phyloP scores from a whole-genome alignment of 37 sponge, comb jelly and placozoan genomes.

The Hexactinellida sp. region DNA sequence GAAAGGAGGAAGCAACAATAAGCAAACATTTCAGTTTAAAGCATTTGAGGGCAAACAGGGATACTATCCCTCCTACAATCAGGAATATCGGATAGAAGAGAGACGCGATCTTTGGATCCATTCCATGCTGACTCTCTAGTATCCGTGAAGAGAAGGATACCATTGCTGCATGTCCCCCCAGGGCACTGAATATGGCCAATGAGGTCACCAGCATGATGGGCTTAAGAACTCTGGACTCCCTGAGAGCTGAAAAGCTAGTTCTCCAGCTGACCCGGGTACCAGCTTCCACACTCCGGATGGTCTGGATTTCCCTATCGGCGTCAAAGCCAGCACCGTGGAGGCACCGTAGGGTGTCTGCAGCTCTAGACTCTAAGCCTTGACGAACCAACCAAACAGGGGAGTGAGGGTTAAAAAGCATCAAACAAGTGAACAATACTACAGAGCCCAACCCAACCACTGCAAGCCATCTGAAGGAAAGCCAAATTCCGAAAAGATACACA shows the following conservation, averaged over 20 bases:
- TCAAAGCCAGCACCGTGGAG: not conserved
- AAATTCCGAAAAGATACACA: not conserved
- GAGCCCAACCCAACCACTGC: not conserved
- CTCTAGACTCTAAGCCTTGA: not conserved
- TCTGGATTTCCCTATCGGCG: not conserved
- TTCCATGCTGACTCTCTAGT: not conserved
- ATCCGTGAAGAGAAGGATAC: not conserved
- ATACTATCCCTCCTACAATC: not conserved
- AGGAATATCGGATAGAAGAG: not conserved
- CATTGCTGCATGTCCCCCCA: not conserved
- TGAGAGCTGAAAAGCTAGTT: not conserved
- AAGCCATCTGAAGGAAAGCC: not conserved
- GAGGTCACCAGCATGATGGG: not conserved
- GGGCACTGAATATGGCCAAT: not conserved
- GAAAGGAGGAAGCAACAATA: not conserved
- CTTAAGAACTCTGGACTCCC: not conserved
- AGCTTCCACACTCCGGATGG: not conserved
- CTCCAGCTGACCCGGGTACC: not conserved
- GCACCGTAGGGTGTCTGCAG: not conserved
- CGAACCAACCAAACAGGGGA: not conserved
- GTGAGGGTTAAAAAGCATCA: not conserved
- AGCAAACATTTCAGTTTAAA: not conserved
- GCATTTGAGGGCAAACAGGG: not conserved
- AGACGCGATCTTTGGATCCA: not conserved
- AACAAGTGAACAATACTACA: not conserved